These are phyloP conservation scores for Halisarca cf. caerulea DNA, from an alignment of 37 sponge, comb jelly and placozoan genomes.

Conservation along the genomic window DNA sequence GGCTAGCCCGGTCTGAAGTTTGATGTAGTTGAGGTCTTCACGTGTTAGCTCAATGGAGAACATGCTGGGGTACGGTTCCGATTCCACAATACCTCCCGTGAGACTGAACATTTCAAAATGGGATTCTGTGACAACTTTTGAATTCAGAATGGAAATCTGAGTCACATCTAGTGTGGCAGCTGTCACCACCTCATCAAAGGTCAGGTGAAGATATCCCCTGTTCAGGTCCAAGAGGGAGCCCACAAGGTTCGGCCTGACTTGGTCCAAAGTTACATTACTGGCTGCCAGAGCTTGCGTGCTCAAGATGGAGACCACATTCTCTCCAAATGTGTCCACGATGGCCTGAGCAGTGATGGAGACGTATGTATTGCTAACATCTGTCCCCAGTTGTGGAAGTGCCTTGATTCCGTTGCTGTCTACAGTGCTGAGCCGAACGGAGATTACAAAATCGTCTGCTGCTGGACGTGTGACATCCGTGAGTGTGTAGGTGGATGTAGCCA, in stretches of 20 bases:
- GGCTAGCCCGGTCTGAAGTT: slow-evolving; percentile 53
- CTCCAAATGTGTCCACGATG: slow-evolving; percentile 54
- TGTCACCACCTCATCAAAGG: slow-evolving; percentile 75
- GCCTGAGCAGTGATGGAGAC: slow-evolving; percentile 72
- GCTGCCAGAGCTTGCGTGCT: slow-evolving; percentile 53
- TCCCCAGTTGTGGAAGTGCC: slow-evolving; percentile 60
- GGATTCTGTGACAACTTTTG: background rate
- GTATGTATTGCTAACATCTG: slow-evolving; percentile 63
- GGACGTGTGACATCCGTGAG: slow-evolving; percentile 33
- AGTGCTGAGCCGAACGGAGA: slow-evolving; percentile 35
- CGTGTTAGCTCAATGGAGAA: slow-evolving; percentile 55
- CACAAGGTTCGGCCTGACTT: slow-evolving; percentile 40
- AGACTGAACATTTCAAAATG: slow-evolving; percentile 36
- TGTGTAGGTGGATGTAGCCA: slow-evolving; percentile 38
- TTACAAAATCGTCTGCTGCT: slow-evolving; percentile 42
- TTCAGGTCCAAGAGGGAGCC: slow-evolving; percentile 54
- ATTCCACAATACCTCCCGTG: slow-evolving; percentile 61
- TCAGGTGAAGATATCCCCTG: slow-evolving; percentile 46
- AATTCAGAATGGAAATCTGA: slow-evolving; percentile 60
- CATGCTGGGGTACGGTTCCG: slow-evolving; percentile 37
- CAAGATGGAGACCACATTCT: slow-evolving; percentile 58
- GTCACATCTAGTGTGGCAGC: slow-evolving; percentile 56
- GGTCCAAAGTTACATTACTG: slow-evolving; percentile 48
- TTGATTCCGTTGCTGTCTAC: slow-evolving; percentile 75
- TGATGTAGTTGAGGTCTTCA: slow-evolving; percentile 81